Base-by-base conservation (phyloP, 1,140 invertebrate species). In the Ostrea denselamellosa region DNA sequence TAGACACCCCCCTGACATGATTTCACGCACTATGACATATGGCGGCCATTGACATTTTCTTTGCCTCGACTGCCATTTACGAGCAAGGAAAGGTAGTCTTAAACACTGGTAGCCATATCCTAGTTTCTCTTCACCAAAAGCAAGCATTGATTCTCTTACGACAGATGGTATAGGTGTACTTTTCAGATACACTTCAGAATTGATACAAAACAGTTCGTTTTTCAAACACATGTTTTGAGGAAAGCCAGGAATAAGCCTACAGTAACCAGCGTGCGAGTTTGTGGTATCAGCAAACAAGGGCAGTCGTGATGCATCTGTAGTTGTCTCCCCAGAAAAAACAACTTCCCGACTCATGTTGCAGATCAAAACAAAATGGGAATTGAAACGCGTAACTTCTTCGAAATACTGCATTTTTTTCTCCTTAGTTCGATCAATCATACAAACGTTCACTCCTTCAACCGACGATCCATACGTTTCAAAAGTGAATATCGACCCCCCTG, bases 41-140 rank as follows among this genome's bases (percentile, higher is more conserved):
- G 86, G 51, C 19, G 86, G 86, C 86, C 86, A 87, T 7, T 34
- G 44, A 8, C 51, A 19, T n/a, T 14, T 52, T 53, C 82, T 52
- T 53, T 71, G 22, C 5, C 14, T 34, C 8, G 82, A 83, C 14
- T 53, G 44, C 44, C 82, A 83, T 22, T 19, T n/a, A n/a, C 53
- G 34, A 28, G 51, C 82, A 3, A 10, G 51, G 0, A 17, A 9
- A 28, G 82, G 82, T 19, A 52, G 51, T 3, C n/a, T 8, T 9
- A 8, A 17, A 34, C 82, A 83, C 14, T 83, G 34, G 51, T 83
- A 83, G n/a, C 82, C 82, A 44, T 14, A 71, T 14, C 8, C 8
- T 34, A 71, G 8, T 71, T 71, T 34, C 12, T 12, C 28, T 28
- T 25, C 28, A 8, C 14, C 25, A 28, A 8, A 28, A 0, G 5